phyloP scores from a whole-genome alignment of 2,888 invertebrate species.

The Drosophila cracens region DNA sequence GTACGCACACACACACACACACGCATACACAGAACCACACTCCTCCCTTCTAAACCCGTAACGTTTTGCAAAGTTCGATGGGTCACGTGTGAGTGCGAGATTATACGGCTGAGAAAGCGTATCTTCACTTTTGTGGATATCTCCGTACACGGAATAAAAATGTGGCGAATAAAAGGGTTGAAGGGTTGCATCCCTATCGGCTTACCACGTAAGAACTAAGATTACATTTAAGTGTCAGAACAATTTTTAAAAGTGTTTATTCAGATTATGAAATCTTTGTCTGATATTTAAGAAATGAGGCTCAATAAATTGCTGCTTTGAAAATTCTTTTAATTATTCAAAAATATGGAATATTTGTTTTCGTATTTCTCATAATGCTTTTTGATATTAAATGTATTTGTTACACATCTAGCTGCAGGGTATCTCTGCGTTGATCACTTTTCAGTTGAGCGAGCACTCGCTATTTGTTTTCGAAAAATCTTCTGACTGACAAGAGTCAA shows the following conservation, averaged over 20 bases:
- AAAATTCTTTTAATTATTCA: not conserved
- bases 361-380: not conserved
- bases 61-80: not conserved
- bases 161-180: not conserved
- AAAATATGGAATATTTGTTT: not conserved
- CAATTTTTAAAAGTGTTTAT: too few species aligned
- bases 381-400: not conserved
- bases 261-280: too few species aligned
- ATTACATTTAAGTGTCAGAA: not conserved
- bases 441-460: not conserved
- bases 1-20: not conserved
- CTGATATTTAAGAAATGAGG: too few species aligned
- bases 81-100: conserved; percentile 35
- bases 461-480: conserved; percentile 4
- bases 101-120: conserved; percentile 50
- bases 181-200: not conserved
- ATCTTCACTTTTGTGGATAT: conserved; percentile 30
- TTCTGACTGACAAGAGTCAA: conserved; percentile 32
- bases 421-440: not conserved
- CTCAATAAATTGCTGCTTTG: not conserved
- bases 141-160: not conserved
- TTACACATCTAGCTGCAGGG: not conserved
- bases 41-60: too few species aligned
- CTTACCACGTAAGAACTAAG: not conserved
- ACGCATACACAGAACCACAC: not conserved